A percentile compares a stretch with the other conserved stretches of the same genome.
These are phyloP conservation scores for Tyrannus savana DNA, from an alignment of 2,113 vertebrate species.

Conservation along the genomic window DNA sequence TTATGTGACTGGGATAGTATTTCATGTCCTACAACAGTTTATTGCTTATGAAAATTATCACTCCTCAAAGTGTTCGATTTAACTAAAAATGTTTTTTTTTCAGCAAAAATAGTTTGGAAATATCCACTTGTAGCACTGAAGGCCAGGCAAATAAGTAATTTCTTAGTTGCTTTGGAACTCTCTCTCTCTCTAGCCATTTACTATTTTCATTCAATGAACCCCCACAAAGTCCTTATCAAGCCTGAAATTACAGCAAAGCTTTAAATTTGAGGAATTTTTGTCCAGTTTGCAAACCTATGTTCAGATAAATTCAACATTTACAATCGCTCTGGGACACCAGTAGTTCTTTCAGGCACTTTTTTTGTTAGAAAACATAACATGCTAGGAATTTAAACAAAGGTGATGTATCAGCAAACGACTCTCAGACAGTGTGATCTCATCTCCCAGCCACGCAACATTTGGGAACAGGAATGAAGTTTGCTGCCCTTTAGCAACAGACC, in stretches of 20 bases:
- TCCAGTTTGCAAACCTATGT: not conserved
- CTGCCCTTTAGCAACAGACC: not conserved
- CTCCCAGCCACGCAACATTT: not conserved
- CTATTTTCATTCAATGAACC: not conserved
- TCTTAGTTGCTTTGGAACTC: not conserved
- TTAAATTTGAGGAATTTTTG: not conserved
- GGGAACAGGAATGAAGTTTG: not conserved
- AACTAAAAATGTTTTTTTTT: not conserved
- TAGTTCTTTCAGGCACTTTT: not conserved
- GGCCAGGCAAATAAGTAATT: not conserved
- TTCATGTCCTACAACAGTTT: not conserved
- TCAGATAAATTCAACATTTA: not conserved
- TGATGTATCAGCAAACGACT: slow-evolving; percentile 33
- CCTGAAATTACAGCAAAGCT: not conserved
- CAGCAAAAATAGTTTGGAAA: not conserved
- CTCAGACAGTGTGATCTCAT: slow-evolving; percentile 26
- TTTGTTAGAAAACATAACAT: not conserved
- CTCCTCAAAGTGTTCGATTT: not conserved
- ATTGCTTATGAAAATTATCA: not conserved
- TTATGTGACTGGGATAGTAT: not conserved
- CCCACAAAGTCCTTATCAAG: not conserved
- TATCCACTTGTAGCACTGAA: not conserved
- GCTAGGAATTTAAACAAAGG: slow-evolving; percentile 49
- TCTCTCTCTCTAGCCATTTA: not conserved
- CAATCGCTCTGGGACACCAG: not conserved